Evolutionary conservation across 1,140 invertebrate genomes (phyloP).

Genomic region (Caenorhabditis tropicalis): DNA sequence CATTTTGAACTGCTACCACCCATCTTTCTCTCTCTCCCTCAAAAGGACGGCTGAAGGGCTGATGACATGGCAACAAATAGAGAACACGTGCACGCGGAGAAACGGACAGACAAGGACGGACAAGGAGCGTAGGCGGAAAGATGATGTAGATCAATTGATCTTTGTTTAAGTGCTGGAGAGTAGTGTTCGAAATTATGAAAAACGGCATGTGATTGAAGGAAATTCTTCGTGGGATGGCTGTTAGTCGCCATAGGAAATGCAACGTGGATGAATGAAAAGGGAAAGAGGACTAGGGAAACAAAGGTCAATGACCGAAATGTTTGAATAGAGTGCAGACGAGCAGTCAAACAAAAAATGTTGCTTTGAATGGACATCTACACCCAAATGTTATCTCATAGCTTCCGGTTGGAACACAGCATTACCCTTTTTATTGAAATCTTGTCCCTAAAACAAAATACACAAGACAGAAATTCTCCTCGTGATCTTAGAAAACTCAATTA

Average conservation of each 20-base stretch:
- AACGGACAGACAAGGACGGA: not conserved
- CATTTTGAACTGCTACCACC: not conserved
- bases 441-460: too few species aligned
- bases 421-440: too few species aligned
- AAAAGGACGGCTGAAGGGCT: not conserved
- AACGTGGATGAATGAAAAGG: not conserved
- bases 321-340: not conserved
- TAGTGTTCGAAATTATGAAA: not conserved
- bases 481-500: too few species aligned
- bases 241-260: too few species aligned
- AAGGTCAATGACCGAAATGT: not conserved
- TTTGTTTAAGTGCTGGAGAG: not conserved
- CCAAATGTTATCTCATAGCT: too few species aligned
- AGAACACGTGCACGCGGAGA: slow-evolving; percentile 17
- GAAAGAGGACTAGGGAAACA: not conserved
- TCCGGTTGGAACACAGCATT: too few species aligned
- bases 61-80: slow-evolving; percentile 37
- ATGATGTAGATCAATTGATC: not conserved
- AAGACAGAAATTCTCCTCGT: too few species aligned
- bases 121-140: not conserved
- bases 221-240: too few species aligned
- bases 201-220: not conserved
- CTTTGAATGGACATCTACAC: too few species aligned
- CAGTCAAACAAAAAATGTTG: not conserved
- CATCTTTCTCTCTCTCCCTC: too few species aligned